These are phyloP conservation scores for Gambusia yucatana DNA, from an alignment of 2,797 vertebrate genomes.

Conservation along the genomic window DNA sequence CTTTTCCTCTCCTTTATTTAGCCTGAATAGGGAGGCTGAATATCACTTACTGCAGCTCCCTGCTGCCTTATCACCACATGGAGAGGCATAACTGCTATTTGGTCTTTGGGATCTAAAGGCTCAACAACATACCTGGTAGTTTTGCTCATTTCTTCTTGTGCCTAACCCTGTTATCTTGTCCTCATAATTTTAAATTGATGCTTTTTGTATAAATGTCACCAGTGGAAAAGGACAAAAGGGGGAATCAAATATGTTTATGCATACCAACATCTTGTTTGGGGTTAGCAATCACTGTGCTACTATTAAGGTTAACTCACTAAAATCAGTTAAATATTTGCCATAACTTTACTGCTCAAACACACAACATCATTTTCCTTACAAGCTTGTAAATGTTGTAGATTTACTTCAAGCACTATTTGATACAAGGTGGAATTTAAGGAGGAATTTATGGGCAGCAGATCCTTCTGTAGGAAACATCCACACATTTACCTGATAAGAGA, in stretches of 20 bases:
- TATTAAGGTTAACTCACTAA: neutral
- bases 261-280: neutral
- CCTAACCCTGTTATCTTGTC: neutral
- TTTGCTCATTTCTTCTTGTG: neutral
- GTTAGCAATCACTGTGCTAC: neutral
- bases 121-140: neutral
- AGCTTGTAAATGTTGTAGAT: neutral
- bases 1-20: slow-evolving; percentile 54
- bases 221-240: neutral
- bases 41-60: slow-evolving; percentile 25
- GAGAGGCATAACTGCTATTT: slow-evolving; percentile 29
- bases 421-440: neutral
- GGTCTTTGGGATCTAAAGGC: slow-evolving; percentile 20
- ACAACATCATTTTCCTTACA: neutral
- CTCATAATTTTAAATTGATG: neutral
- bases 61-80: slow-evolving; percentile 22
- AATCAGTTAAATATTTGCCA: neutral
- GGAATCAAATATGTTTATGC: neutral
- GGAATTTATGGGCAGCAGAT: neutral
- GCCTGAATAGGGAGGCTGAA: slow-evolving; percentile 22
- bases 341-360: neutral
- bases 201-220: neutral
- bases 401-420: neutral
- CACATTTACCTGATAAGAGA: neutral
- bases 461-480: neutral